Evolutionary conservation across 2,797 vertebrate genomes (phyloP), one percentile per base, ranked within the genome.

Genomic region (Mus caroli): DNA sequence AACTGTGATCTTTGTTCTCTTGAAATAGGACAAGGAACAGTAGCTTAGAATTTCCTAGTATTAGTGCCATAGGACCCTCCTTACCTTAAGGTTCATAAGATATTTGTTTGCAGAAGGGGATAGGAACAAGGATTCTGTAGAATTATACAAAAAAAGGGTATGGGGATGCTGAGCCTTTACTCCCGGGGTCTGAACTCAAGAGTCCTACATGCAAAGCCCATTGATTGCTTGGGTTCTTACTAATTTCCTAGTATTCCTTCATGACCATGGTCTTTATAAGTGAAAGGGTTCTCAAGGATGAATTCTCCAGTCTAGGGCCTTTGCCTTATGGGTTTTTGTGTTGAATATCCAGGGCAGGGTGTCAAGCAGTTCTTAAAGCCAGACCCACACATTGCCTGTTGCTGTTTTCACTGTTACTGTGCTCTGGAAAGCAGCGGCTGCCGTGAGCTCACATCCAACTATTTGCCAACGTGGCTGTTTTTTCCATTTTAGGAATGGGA

Each of bases 401-500:
- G 17, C 78, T 31, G 13, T 92, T 80, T 80, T 76, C 62, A 64
- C 13, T n/a, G 67, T 34, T 64, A 14, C 26, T 13, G 31, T 56
- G 76, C 64, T 71, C 34, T 92, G 83, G 46, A 75, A 91, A 43
- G 76, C 76, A 67, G 76, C 14, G 43, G 28, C 56, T 62, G 43
- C 76, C 64, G 52, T 54, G 84, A 91, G 64, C 73, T 94, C 71
- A 60, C 52, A 71, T 71, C 22, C 24, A 60, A 56, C 76, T 54
- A 37, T 60, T 71, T 77, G 90, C 76, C 75, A 62, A 4, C 28
- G 19, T 85, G 67, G 64, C 50, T 77, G 31, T n/a, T 75, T 56
- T 56, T 60, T 78, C 67, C 67, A 43, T 93, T 80, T 80, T 92
- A 90, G 92, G 86, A 88, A 67, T 28, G 76, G 80, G 37, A 80